Base-by-base conservation (phyloP, 2,797 vertebrate species). In the Anniella stebbinsi region DNA sequence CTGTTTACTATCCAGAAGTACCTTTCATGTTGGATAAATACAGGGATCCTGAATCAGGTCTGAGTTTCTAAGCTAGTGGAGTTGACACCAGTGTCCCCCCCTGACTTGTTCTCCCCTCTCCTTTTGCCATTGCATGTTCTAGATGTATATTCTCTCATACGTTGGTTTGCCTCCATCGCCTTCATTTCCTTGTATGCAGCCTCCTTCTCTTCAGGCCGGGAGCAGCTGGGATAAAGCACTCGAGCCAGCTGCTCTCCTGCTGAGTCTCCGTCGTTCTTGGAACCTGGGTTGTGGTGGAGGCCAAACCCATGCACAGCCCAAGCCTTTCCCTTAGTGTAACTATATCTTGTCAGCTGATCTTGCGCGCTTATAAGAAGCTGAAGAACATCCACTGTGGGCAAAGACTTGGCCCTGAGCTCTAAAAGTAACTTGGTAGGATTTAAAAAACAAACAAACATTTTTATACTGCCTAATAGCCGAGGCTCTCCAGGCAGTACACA, bases 81-180 rank as follows among this genome's bases (percentile, higher is more conserved):
- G 88, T 94, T 91, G 92, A 92, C 86, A 92, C 77, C 94, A 75
- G 63, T 90, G 92, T 92, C 25, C 78, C 18, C 48, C 69, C 7
- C 72, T 48, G 13, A 70, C 12, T 57, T 87, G 1, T 15, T 70
- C 69, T 76, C 86, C 0, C 2, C 75, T 41, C 11, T 85, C 73
- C 9, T 89, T 33, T 41, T 67, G 60, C 81, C 0, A 0, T 23
- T 0, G 0, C 84, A 57, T 92, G 73, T 84, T 33, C 73, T 0
- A 0, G 60, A 2, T 84, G 3, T 9, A 3, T 5, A 2, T 66
- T 25, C 41, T 30, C 25, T 23, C 70, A n/a, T n/a, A 51, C 28
- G 15, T 66, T 21, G 57, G 11, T 66, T 2, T 88, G 89, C 76
- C 41, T 60, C 72, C 88, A 90, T 92, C 66, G 84, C 72, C 66